Conservation (phyloP, 2,797 vertebrate species). For the Parambassis ranga region DNA sequence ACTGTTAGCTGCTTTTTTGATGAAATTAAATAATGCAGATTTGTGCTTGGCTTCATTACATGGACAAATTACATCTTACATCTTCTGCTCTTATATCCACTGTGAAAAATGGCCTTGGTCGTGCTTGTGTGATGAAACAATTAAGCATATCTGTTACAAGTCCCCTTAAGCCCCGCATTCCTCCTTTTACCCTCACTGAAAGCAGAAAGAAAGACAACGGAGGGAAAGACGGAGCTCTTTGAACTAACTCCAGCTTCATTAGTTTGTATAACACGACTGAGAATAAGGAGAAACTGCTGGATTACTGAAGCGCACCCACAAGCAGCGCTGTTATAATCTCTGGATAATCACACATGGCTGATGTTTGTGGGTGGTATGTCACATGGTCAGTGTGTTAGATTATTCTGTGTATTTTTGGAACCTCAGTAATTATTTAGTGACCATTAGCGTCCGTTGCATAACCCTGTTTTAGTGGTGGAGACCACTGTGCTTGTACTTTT, state of each 20-base stretch:
- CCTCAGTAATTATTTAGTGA: not conserved
- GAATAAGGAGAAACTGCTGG: slow-evolving; percentile 11
- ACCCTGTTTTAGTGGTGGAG: not conserved
- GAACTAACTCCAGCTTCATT: slow-evolving; percentile 43
- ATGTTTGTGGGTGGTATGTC: slow-evolving; percentile 1
- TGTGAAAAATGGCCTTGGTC: slow-evolving; percentile 8
- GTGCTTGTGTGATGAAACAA: slow-evolving; percentile 39
- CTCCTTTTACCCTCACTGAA: slow-evolving; percentile 19
- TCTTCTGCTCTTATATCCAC: not conserved
- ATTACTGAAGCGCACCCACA: slow-evolving; percentile 16
- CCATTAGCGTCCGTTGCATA: not conserved
- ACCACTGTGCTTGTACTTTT: not conserved
- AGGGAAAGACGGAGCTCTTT: slow-evolving; percentile 30
- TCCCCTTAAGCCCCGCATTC: slow-evolving; percentile 10
- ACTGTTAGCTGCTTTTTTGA: not conserved
- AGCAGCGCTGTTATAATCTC: not conserved
- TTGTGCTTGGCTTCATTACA: slow-evolving; percentile 50
- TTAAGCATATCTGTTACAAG: slow-evolving; percentile 19
- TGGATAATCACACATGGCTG: not conserved
- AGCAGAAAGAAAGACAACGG: slow-evolving; percentile 13
- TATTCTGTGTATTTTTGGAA: not conserved
- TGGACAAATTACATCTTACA: slow-evolving; percentile 19
- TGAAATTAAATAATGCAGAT: slow-evolving; percentile 18
- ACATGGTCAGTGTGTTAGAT: not conserved
- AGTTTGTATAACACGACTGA: slow-evolving; percentile 37